phyloP scores from a whole-genome alignment of 2,113 vertebrate genomes.

The Pungitius pungitius region DNA sequence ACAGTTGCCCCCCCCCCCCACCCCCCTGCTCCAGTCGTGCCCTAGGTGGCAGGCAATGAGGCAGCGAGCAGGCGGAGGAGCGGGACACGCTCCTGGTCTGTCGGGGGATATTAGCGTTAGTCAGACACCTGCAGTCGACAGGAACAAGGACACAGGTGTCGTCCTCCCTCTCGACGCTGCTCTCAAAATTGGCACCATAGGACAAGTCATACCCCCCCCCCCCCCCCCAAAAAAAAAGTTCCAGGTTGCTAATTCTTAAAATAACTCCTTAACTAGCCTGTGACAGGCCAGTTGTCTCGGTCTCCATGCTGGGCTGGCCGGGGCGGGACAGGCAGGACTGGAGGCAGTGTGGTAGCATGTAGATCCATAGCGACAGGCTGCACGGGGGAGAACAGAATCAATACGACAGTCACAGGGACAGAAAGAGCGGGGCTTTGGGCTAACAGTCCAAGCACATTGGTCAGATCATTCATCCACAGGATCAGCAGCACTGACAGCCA shows the following conservation, averaged over 20 bases:
- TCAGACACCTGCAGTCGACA: constrained; percentile 86
- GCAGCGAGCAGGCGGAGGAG: constrained; percentile 67
- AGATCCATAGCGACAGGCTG: constrained; percentile 96
- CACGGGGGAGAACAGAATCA: constrained; percentile 91
- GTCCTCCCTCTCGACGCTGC: constrained; percentile 59
- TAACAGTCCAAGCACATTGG: constrained; percentile 98
- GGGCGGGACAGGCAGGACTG: constrained; percentile 73
- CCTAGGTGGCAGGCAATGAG: constrained; percentile 79
- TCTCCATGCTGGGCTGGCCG: constrained; percentile 73
- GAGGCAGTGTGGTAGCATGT: constrained; percentile 89
- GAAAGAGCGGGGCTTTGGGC: constrained; percentile 90
- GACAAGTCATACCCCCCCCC: constrained; percentile 24
- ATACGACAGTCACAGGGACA: constrained; percentile 98
- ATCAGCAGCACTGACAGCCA: constrained; percentile 90
- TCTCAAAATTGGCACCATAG: constrained; percentile 48
- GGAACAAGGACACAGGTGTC: constrained; percentile 89
- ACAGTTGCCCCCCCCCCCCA: constrained; percentile 33
- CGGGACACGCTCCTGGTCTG: constrained; percentile 80
- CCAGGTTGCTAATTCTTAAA: constrained; percentile 58
- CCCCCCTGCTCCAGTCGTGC: constrained; percentile 78
- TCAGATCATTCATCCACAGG: constrained; percentile 92
- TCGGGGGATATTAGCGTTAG: constrained; percentile 86
- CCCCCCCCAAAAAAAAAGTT: constrained; percentile 31
- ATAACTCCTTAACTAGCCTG: constrained; percentile 61
- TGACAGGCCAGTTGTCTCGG: constrained; percentile 60